Evolutionary conservation across 2,113 vertebrate species (phyloP).

Genomic region (Mastomys coucha): DNA sequence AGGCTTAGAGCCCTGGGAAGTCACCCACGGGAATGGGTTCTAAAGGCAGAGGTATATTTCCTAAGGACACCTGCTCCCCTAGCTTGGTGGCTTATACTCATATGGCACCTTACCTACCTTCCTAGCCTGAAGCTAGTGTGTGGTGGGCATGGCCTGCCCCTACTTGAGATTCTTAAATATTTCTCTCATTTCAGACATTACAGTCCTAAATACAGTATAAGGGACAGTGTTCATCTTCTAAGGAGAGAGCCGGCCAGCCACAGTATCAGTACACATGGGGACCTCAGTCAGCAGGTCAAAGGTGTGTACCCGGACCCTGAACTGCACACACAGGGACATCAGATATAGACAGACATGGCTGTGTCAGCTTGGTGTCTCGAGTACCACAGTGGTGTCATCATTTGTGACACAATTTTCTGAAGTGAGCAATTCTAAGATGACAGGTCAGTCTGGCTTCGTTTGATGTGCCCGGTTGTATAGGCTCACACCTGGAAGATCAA

Average conservation of each 20-base stretch:
- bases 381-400: neutral
- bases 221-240: too few species aligned
- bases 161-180: neutral
- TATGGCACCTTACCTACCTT: neutral
- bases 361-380: slow-evolving; percentile 1
- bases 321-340: rapidly evolving
- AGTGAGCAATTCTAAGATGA: neutral
- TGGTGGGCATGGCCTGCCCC: neutral
- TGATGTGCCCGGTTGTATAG: too few species aligned
- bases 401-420: neutral
- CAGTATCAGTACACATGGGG: rapidly evolving
- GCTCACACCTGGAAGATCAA: neutral
- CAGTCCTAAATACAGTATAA: neutral
- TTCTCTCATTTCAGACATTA: neutral
- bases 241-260: neutral
- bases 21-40: too few species aligned
- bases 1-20: neutral
- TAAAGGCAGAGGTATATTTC: neutral
- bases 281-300: neutral
- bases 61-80: rapidly evolving
- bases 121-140: neutral
- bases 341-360: neutral
- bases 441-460: neutral
- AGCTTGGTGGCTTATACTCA: rapidly evolving
- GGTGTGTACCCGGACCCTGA: neutral